phyloP scores from a whole-genome alignment of 2,888 invertebrate species.

The Apodemia mormo region DNA sequence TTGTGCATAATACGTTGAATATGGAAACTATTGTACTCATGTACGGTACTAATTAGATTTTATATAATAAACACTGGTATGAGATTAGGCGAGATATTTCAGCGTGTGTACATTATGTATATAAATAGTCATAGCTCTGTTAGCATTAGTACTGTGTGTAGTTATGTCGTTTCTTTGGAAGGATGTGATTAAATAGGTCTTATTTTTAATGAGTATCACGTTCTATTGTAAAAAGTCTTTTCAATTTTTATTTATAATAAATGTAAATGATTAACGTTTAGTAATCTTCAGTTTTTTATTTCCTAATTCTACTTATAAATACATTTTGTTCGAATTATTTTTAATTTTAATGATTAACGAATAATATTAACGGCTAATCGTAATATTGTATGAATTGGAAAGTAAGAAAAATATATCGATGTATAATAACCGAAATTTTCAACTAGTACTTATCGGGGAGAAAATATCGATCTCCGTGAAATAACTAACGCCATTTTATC shows the following conservation, averaged over 20 bases:
- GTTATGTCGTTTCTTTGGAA: constrained; percentile 53
- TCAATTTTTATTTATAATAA: neutral
- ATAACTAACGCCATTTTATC: no score
- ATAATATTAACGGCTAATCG: no score
- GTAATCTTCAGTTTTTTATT: neutral
- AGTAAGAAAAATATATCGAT: no score
- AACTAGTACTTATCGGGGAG: no score
- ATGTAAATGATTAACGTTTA: constrained; percentile 5
- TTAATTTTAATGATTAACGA: no score
- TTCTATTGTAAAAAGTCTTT: constrained; percentile 22
- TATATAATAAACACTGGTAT: constrained; percentile 7
- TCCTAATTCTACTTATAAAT: no score
- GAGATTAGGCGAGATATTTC: constrained; percentile 46
- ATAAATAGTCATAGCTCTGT: constrained; percentile 66
- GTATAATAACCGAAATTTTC: no score
- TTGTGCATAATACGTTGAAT: constrained; percentile 10
- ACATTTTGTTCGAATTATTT: no score
- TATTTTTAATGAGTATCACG: constrained; percentile 31
- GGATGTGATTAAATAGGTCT: constrained; percentile 47
- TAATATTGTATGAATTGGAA: no score
- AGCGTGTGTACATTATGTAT: constrained; percentile 73
- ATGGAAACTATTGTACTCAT: neutral
- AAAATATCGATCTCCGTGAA: no score
- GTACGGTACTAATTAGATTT: constrained; percentile 16
- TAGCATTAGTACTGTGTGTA: constrained; percentile 63